Conservation (phyloP, 2,797 vertebrate genomes). For the Pyrocephalus nanus region DNA sequence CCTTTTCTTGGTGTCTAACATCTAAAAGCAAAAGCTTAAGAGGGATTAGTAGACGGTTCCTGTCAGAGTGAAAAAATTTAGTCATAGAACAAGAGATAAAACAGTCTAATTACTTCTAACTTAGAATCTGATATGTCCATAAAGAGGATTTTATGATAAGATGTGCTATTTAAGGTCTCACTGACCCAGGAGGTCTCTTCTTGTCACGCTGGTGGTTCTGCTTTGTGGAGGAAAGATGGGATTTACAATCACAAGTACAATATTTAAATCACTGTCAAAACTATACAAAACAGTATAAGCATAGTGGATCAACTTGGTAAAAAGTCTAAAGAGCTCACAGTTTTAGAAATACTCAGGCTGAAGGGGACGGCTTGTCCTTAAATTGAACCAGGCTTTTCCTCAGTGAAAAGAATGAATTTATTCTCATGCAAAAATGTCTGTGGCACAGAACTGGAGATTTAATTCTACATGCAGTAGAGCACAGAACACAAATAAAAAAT, state of each 20-base stretch:
- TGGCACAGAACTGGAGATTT: constrained; percentile 28
- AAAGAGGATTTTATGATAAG: background rate
- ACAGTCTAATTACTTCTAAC: background rate
- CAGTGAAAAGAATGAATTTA: background rate
- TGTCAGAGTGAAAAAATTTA: background rate
- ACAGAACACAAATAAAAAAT: constrained; percentile 59
- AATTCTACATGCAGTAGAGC: constrained; percentile 64
- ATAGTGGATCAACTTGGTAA: background rate
- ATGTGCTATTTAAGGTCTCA: background rate
- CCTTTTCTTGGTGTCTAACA: background rate
- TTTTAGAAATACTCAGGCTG: background rate
- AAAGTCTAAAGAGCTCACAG: background rate
- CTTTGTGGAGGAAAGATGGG: background rate
- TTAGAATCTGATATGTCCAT: background rate
- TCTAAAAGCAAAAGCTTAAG: background rate
- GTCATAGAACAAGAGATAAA: background rate
- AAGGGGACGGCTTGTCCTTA: background rate
- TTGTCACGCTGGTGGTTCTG: background rate
- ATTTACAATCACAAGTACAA: background rate
- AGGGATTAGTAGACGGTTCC: background rate
- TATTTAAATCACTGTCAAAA: background rate
- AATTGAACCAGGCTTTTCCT: background rate
- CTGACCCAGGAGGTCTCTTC: background rate
- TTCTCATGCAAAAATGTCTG: constrained; percentile 6
- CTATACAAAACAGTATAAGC: background rate